A percentile compares a stretch with the other conserved stretches of the same genome.
Evolutionary conservation across 2,113 vertebrate species (phyloP).

Genomic region (Hydrochoerus hydrochaeris): DNA sequence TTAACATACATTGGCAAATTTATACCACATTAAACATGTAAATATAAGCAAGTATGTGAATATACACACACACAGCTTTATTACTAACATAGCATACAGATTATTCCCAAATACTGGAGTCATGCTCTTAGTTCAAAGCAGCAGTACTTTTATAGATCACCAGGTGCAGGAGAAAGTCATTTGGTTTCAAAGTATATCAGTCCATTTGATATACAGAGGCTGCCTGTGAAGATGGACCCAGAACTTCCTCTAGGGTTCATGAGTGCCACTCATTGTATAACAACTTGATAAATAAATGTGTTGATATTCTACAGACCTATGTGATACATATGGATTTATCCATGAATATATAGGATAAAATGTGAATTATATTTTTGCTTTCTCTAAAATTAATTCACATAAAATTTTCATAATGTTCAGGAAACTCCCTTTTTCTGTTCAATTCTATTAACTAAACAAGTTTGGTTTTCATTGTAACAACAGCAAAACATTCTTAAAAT

Average conservation of each 20-base stretch:
- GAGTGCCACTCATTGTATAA: background rate
- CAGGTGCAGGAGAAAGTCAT: background rate
- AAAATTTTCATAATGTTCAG: background rate
- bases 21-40: background rate
- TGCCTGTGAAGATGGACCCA: background rate
- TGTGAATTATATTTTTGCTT: background rate
- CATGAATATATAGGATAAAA: background rate
- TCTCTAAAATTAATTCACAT: background rate
- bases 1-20: background rate
- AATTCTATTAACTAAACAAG: background rate
- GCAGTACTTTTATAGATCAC: background rate
- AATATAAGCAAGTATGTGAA: background rate
- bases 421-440: background rate
- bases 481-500: background rate
- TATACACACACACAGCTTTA: background rate
- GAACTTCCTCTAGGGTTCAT: background rate
- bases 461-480: background rate
- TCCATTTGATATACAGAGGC: background rate
- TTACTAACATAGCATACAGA: background rate
- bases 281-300: background rate
- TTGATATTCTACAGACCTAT: background rate
- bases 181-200: no score
- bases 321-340: background rate
- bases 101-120: background rate
- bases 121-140: background rate